Evolutionary conservation across 2,888 invertebrate genomes (phyloP), one percentile per base, ranked within the genome.

Genomic region (Drosophila borborema): DNA sequence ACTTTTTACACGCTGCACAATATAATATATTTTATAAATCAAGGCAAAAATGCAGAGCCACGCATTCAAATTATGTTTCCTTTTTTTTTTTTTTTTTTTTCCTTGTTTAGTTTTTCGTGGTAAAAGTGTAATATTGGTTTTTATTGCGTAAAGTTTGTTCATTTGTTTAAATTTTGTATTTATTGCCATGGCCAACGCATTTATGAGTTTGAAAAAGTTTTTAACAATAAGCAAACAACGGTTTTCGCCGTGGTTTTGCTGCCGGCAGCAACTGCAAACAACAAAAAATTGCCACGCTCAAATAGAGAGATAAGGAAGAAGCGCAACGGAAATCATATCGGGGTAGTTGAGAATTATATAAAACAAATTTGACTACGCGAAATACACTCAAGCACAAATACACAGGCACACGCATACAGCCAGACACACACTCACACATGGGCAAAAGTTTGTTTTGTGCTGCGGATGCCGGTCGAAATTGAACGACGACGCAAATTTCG

Each of bases 401-500:
- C 66, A 65, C 54, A 68, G 41, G 36, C 49, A 51, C 36, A 40
- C 48, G 51, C 67, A 65, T 51, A 67, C 48, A 49, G 31, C n/a
- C 31, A 34, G 34, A 62, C 66, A 75, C 48, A 69, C 68, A 60
- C 36, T n/a, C 62, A 68, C 51, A 61, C 51, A 65, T 73, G 66
- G 62, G 56, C 36, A 67, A 74, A 78, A 79, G 84, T 71, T 78
- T 74, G 74, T 80, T 82, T 67, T 81, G 68, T 55, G 46, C 59
- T 74, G 76, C 77, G 77, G 82, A 87, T 80, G 77, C 81, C 78
- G 74, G 74, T 72, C 78, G 76, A 85, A 86, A 82, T 82, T 89
- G 85, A 82, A 72, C 80, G 74, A 89, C 76, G 90, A 90, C 83
- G 90, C 83, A 90, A 83, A 85, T 85, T 86, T 86, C 90, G 86